Evolutionary conservation across 2,113 vertebrate species (phyloP), one percentile per base, ranked within the genome.

Genomic region (Malurus alboscapulatus): DNA sequence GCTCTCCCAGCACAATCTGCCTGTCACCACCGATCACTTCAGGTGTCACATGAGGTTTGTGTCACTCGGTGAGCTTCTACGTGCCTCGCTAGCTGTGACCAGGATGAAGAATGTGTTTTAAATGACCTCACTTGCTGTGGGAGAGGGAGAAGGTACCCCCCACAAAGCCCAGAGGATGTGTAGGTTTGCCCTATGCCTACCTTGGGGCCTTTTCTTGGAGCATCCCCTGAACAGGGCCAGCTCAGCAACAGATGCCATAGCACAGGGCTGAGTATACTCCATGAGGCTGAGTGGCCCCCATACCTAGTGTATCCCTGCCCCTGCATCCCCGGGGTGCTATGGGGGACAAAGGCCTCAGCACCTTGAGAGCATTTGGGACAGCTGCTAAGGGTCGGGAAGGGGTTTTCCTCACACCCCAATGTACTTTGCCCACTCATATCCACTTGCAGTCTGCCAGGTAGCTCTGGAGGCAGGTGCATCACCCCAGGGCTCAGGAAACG

Each of bases 41-140:
- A 90, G 89, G 79, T 72, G 91, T 94, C 92, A 80, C 45, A 83
- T 17, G 32, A 54, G 68, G 69, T 95, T 92, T 94, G 63, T 90
- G 73, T 96, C 87, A 84, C 83, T 84, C 0, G 0, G 32, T 6
- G 5, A 47, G 42, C 27, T 29, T 80, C 63, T 80, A 26, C 8
- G 59, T 0, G 0, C 10, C n/a, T 83, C 0, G 0, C n/a, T 40
- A 67, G 30, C 67, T 71, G 27, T 38, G 50, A 45, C 29, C 0
- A 7, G 59, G n/a, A 55, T 2, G 2, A 87, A 72, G 29, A 68
- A 25, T 1, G 2, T 20, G n/a, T 74, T 69, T 63, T 9, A 78
- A 79, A 76, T 1, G 3, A 44, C 19, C 17, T 11, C 9, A 3
- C 16, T 78, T 47, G 20, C 34, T 68, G 20, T 27, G 51, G 26